Conservation (phyloP, 2,113 vertebrate species). For the Rhabdornis inornatus region DNA sequence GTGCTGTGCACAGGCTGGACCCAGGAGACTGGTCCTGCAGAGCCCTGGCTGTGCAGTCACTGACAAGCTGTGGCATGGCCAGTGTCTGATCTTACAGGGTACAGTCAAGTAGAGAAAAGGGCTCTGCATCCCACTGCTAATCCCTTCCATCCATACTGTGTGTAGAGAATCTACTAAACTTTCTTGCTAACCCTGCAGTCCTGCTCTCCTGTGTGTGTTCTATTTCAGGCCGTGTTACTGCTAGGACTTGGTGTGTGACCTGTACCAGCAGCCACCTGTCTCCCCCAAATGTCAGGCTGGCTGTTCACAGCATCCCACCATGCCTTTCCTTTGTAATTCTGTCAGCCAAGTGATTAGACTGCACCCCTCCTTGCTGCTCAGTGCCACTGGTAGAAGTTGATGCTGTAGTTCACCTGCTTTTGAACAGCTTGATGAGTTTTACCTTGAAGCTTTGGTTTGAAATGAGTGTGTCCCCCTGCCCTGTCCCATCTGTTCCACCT, state of each 20-base stretch:
- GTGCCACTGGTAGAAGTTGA: neutral
- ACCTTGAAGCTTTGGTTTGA: neutral
- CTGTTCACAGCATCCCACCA: neutral
- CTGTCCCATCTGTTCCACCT: neutral
- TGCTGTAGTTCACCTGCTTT: neutral
- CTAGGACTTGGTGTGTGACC: neutral
- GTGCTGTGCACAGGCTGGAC: neutral
- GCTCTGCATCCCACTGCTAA: neutral
- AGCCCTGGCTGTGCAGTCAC: neutral
- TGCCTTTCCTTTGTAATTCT: neutral
- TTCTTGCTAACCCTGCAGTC: neutral
- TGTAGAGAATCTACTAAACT: constrained; percentile 5
- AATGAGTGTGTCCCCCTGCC: neutral
- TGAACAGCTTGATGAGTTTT: neutral
- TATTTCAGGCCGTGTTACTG: neutral
- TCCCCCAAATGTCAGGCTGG: neutral
- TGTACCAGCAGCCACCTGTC: neutral
- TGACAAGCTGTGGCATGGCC: neutral
- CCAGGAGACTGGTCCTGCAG: neutral
- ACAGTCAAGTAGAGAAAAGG: neutral
- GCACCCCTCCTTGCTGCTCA: neutral
- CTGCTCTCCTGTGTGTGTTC: neutral
- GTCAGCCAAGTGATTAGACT: neutral
- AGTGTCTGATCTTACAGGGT: neutral
- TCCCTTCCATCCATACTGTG: neutral